These are phyloP conservation scores for Hepsetus odoe DNA, from an alignment of 2,113 vertebrate genomes.

Conservation along the genomic window DNA sequence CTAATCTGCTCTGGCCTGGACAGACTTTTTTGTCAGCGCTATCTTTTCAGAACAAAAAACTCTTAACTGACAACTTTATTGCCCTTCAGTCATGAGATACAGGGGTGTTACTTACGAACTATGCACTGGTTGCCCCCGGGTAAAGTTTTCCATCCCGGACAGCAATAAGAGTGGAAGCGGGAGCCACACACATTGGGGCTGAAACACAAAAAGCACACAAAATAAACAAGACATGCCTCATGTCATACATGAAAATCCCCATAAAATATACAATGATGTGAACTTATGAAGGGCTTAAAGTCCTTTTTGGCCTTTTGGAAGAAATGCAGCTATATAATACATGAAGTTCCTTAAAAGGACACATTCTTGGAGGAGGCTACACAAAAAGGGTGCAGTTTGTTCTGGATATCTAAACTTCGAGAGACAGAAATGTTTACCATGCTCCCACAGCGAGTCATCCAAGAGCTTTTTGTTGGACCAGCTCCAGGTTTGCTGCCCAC, in stretches of 20 bases:
- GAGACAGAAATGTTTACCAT: constrained; percentile 46
- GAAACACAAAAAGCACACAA: constrained; percentile 52
- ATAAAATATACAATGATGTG: constrained; percentile 54
- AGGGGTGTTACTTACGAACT: constrained; percentile 89
- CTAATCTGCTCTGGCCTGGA: too few relatives aligned
- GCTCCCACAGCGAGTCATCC: constrained; percentile 1
- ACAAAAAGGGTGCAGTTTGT: constrained; percentile 53
- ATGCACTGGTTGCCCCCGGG: constrained; percentile 98
- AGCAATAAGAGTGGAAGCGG: constrained; percentile 97
- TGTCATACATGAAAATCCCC: constrained; percentile 48
- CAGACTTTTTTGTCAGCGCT: neutral
- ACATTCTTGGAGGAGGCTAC: constrained; percentile 40
- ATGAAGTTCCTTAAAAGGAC: constrained; percentile 53
- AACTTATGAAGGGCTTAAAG: constrained; percentile 29
- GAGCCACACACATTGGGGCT: constrained; percentile 98
- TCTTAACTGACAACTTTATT: constrained; percentile 1
- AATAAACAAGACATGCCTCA: constrained; percentile 57
- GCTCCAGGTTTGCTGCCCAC: constrained; percentile 1
- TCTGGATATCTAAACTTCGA: constrained; percentile 58
- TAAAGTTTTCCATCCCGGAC: constrained; percentile 97
- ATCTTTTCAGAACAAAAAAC: constrained; percentile 20
- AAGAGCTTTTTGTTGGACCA: constrained; percentile 29
- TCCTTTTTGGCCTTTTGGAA: constrained; percentile 44
- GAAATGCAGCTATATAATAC: constrained; percentile 55
- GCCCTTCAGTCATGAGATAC: constrained; percentile 4